Percentiles rank a stretch among this genome's conserved stretches.
Conservation (phyloP, 1,140 invertebrate genomes). For the Linepithema humile region DNA sequence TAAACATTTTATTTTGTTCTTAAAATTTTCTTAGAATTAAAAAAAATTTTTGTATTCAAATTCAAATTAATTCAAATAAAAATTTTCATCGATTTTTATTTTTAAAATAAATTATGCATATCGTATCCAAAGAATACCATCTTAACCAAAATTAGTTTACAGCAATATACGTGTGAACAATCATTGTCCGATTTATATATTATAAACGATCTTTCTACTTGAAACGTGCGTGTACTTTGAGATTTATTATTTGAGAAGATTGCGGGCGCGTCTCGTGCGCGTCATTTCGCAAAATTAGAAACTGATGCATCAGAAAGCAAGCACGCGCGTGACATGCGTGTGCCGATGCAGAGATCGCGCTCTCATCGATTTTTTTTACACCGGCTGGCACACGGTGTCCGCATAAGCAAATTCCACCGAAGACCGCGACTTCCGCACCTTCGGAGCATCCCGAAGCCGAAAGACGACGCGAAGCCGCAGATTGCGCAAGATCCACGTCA, state of each 20-base stretch:
- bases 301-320: conserved; percentile 35
- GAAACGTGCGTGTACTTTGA: background rate
- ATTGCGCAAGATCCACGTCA: conserved; percentile 61
- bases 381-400: conserved; percentile 4
- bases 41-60: too few relatives aligned
- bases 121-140: too few relatives aligned
- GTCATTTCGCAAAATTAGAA: conserved; percentile 48
- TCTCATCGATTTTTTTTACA: conserved; percentile 62
- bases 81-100: too few relatives aligned
- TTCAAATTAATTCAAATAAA: too few relatives aligned
- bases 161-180: background rate
- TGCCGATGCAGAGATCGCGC: conserved; percentile 53
- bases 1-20: too few relatives aligned
- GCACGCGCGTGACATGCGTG: conserved; percentile 44
- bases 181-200: background rate
- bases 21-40: too few relatives aligned
- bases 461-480: conserved; percentile 65
- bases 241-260: conserved; percentile 34
- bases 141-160: background rate
- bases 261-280: background rate
- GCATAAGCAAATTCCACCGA: conserved; percentile 65
- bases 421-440: conserved; percentile 57
- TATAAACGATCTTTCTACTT: background rate
- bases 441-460: conserved; percentile 58
- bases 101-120: too few relatives aligned